Evolutionary conservation across 2,113 vertebrate species (phyloP).

Genomic region (Oncorhynchus kisutch): DNA sequence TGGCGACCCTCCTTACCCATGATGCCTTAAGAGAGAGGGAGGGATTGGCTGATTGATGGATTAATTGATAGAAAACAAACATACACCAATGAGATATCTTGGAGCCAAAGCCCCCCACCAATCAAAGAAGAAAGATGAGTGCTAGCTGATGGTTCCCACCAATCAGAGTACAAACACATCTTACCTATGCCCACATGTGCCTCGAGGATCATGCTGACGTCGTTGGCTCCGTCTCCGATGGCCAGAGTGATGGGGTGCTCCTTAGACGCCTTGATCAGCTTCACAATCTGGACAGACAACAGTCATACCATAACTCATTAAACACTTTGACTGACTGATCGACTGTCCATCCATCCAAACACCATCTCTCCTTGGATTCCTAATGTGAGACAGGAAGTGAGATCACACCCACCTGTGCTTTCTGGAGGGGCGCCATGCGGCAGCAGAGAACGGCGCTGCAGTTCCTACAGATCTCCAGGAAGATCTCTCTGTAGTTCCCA

Average conservation of each 20-base stretch:
- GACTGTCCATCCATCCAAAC: too few relatives aligned
- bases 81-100: too few relatives aligned
- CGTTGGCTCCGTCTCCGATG: conserved; percentile 93
- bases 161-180: conserved; percentile 24
- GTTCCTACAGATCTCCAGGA: conserved; percentile 94
- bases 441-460: conserved; percentile 96
- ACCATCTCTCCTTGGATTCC: too few relatives aligned
- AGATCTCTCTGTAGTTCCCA: conserved; percentile 88
- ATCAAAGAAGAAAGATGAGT: neutral
- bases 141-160: neutral
- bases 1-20: conserved; percentile 97
- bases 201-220: conserved; percentile 99
- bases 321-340: too few relatives aligned
- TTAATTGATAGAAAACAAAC: neutral
- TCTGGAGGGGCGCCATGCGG: conserved; percentile 97
- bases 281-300: conserved; percentile 85
- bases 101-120: neutral
- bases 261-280: conserved; percentile 93
- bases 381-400: neutral
- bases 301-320: neutral
- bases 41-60: neutral
- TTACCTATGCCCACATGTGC: conserved; percentile 97
- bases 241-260: conserved; percentile 95
- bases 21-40: conserved; percentile 73
- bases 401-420: conserved; percentile 83